phyloP scores from a whole-genome alignment of 2,797 vertebrate genomes.

The Meda fulgida region DNA sequence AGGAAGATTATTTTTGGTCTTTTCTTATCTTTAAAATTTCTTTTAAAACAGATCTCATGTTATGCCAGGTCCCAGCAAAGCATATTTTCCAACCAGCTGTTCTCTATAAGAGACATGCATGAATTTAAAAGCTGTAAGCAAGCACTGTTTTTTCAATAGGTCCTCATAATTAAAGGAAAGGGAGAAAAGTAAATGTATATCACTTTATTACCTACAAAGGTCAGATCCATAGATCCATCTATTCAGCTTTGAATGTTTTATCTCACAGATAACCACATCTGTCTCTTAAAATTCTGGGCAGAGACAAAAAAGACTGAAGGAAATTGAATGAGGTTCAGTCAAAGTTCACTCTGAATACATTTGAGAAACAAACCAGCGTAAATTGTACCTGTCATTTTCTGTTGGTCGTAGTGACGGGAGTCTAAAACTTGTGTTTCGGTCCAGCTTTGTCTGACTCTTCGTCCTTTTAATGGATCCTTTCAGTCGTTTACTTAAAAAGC shows the following conservation, averaged over 20 bases:
- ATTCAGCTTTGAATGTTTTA: background rate
- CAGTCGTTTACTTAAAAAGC: slow-evolving; percentile 95
- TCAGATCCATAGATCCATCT: background rate
- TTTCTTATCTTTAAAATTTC: slow-evolving; percentile 2
- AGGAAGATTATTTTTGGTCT: too few species aligned
- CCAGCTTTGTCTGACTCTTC: slow-evolving; percentile 95
- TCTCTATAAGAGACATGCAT: slow-evolving; percentile 11
- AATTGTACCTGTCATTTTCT: slow-evolving; percentile 87
- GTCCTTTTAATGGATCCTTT: slow-evolving; percentile 98
- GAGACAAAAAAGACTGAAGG: background rate
- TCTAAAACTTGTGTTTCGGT: slow-evolving; percentile 91
- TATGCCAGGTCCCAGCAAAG: slow-evolving; percentile 25
- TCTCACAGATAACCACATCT: background rate
- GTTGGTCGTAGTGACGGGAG: slow-evolving; percentile 84
- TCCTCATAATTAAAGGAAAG: background rate
- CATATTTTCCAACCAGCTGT: slow-evolving; percentile 31
- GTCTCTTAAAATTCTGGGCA: background rate
- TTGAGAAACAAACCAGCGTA: background rate
- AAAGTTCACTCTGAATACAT: background rate
- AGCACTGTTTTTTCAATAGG: background rate
- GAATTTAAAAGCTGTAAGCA: background rate
- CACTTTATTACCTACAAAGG: background rate
- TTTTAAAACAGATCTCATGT: slow-evolving; percentile 35
- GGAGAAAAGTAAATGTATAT: background rate
- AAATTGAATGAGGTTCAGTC: background rate